Evolutionary conservation across 2,888 invertebrate genomes (phyloP).

Genomic region (Tetheella fluctuosa): DNA sequence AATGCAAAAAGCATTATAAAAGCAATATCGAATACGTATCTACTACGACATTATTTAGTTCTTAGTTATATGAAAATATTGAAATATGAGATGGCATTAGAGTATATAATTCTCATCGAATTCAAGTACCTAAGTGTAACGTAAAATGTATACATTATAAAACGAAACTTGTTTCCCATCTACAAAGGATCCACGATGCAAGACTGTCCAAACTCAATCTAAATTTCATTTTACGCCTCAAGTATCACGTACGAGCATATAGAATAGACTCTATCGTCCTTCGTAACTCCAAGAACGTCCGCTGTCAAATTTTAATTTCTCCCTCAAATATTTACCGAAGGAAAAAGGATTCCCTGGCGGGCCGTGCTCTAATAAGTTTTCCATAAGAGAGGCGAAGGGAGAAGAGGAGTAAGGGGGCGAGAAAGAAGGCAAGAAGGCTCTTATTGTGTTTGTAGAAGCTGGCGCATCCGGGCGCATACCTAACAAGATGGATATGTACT

Average conservation of each 20-base stretch:
- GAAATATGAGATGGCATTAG: background rate
- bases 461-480: slow-evolving; percentile 83
- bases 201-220: slow-evolving; percentile 79
- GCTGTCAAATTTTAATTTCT: slow-evolving; percentile 85
- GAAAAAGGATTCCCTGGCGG: slow-evolving; percentile 84
- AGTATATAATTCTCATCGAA: background rate
- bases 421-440: slow-evolving; percentile 68
- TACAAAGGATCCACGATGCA: slow-evolving; percentile 55
- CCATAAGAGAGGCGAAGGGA: slow-evolving; percentile 73
- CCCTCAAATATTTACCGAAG: slow-evolving; percentile 84
- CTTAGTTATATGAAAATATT: background rate
- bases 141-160: background rate
- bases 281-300: slow-evolving; percentile 71
- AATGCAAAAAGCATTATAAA: too few relatives aligned
- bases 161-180: slow-evolving; percentile 29
- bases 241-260: slow-evolving; percentile 79
- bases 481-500: slow-evolving; percentile 84
- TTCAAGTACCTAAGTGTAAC: background rate
- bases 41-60: background rate
- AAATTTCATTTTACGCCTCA: slow-evolving; percentile 83
- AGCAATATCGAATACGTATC: too few relatives aligned
- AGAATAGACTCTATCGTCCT: slow-evolving; percentile 72
- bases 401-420: slow-evolving; percentile 37
- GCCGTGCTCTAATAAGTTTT: slow-evolving; percentile 83
- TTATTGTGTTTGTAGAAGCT: slow-evolving; percentile 84